Conservation (phyloP, 2,113 vertebrate species). For the Anser cygnoides region DNA sequence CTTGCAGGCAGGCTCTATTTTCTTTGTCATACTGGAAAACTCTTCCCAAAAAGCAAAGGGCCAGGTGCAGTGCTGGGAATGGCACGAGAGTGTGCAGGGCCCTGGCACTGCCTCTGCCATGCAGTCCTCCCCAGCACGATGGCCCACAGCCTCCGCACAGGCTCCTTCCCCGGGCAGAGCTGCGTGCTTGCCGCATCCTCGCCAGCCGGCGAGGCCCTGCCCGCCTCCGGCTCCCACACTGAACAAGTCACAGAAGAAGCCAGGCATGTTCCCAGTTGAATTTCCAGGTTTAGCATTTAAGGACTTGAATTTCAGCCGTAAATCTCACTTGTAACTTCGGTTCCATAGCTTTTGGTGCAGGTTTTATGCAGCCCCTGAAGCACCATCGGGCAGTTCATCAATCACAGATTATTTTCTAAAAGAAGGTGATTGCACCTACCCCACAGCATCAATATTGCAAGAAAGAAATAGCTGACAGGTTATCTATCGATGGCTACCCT, state of each 20-base stretch:
- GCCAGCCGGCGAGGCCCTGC: rapidly evolving
- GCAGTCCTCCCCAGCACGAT: rapidly evolving
- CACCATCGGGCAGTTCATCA: background rate
- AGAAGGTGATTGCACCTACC: background rate
- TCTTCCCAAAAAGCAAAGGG: background rate
- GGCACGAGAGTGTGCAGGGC: background rate
- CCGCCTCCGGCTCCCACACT: background rate
- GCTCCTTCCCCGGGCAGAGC: background rate
- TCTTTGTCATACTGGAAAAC: background rate
- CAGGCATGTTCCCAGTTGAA: background rate
- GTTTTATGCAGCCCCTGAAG: background rate
- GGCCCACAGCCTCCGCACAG: rapidly evolving
- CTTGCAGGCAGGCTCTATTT: background rate
- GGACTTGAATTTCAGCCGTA: background rate
- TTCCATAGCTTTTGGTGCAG: background rate
- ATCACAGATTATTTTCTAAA: background rate
- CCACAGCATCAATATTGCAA: background rate
- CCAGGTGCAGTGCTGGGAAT: background rate
- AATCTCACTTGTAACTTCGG: background rate
- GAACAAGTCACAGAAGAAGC: background rate
- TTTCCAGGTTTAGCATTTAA: background rate
- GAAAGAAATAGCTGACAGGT: background rate
- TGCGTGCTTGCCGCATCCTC: background rate
- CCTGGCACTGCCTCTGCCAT: background rate
- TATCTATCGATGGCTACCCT: background rate